phyloP scores from a whole-genome alignment of 2,113 vertebrate genomes.

The human (Homo sapiens) region DNA sequence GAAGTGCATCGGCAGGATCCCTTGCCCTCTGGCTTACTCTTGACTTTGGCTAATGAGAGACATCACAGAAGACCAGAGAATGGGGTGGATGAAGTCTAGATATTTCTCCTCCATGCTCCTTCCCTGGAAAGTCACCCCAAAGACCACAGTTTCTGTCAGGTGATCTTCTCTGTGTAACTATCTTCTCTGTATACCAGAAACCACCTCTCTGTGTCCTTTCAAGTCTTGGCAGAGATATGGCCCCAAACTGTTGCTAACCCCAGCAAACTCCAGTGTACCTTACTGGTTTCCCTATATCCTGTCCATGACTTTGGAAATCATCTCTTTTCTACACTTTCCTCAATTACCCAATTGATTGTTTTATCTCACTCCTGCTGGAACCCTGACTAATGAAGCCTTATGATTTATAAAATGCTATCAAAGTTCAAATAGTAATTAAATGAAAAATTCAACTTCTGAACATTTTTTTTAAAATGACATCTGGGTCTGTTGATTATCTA shows the following conservation, averaged over 20 bases:
- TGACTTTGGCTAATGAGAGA: background rate
- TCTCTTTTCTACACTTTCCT: background rate
- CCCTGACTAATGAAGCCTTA: background rate
- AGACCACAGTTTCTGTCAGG: background rate
- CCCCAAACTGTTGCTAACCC: background rate
- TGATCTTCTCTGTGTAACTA: background rate
- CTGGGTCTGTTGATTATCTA: background rate
- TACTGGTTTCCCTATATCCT: background rate
- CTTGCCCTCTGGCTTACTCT: background rate
- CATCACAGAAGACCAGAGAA: background rate
- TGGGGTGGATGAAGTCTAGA: background rate
- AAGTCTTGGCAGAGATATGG: background rate
- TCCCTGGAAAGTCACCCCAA: background rate
- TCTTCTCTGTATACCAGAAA: background rate
- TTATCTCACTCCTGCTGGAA: slow-evolving; percentile 40
- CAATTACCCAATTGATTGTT: background rate
- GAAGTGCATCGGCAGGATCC: background rate
- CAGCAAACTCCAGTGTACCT: background rate
- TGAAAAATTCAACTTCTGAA: slow-evolving; percentile 52
- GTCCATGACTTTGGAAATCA: background rate
- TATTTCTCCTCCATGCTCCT: background rate
- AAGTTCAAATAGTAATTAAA: slow-evolving; percentile 52
- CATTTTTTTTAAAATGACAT: background rate
- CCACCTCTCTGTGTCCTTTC: background rate
- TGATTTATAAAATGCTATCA: slow-evolving; percentile 38